phyloP scores from a whole-genome alignment of 2,888 invertebrate species.

The Odontocolon sp. region DNA sequence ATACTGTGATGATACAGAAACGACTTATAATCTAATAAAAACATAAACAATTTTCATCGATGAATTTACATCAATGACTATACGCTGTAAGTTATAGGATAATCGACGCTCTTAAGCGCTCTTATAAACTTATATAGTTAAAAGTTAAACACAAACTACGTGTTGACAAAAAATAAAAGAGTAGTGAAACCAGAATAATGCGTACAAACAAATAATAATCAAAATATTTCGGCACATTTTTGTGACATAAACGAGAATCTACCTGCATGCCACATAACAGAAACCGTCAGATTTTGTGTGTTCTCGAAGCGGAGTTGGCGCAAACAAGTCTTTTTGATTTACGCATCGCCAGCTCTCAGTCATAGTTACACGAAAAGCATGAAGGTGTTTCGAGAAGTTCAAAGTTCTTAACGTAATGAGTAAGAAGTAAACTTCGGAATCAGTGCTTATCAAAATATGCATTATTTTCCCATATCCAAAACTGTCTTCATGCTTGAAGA shows the following conservation, averaged over 20 bases:
- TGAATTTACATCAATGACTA: not conserved
- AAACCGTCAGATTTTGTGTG: constrained; percentile 7
- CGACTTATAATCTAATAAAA: not conserved
- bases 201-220: not conserved
- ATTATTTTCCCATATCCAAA: constrained; percentile 5
- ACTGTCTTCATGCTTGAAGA: not conserved
- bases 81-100: not conserved
- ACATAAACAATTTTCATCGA: not conserved
- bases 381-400: constrained; percentile 5
- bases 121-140: not conserved
- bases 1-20: constrained; percentile 5
- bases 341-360: constrained; percentile 3
- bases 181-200: not conserved
- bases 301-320: constrained; percentile 8
- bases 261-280: constrained; percentile 14
- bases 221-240: too few relatives aligned
- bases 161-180: not conserved
- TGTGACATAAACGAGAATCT: not conserved
- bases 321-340: constrained; percentile 14
- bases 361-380: constrained; percentile 12
- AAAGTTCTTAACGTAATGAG: not conserved
- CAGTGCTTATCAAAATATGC: constrained; percentile 9
- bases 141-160: not conserved
- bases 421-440: constrained; percentile 4
- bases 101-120: not conserved